phyloP scores from a whole-genome alignment of 2,797 vertebrate genomes.

The Nannoperca australis region DNA sequence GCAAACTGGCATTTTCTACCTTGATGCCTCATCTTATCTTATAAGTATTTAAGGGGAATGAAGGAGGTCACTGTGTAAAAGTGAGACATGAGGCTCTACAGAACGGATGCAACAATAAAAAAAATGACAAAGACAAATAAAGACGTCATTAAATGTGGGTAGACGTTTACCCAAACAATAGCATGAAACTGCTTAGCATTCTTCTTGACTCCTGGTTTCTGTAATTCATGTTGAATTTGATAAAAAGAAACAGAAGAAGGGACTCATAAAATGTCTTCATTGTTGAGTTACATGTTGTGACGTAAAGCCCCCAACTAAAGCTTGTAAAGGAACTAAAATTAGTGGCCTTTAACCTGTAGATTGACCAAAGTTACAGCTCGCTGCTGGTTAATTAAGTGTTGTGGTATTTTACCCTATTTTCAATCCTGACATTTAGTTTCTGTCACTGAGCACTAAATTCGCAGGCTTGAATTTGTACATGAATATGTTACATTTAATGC shows the following conservation, averaged over 20 bases:
- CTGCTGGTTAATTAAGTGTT: background rate
- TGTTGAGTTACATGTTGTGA: background rate
- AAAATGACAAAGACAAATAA: too few relatives aligned
- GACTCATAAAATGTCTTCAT: too few relatives aligned
- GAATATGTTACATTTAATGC: background rate
- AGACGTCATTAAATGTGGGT: background rate
- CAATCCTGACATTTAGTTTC: constrained; percentile 1
- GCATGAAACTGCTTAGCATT: background rate
- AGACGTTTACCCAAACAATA: background rate
- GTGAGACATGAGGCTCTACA: background rate
- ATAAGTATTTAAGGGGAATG: constrained; percentile 37
- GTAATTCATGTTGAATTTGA: background rate
- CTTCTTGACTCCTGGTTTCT: background rate
- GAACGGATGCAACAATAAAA: background rate
- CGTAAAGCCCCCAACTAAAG: background rate
- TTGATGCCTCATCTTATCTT: constrained; percentile 31
- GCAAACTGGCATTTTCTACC: constrained; percentile 38
- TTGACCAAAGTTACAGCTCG: background rate
- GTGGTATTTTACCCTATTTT: background rate
- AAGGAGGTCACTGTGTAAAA: constrained; percentile 14
- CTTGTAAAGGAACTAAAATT: background rate
- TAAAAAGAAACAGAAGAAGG: background rate
- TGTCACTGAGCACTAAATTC: background rate
- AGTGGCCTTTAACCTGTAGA: background rate
- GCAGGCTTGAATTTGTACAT: background rate